phyloP scores from a whole-genome alignment of 2,888 invertebrate species.

The Drosophila neutralis region DNA sequence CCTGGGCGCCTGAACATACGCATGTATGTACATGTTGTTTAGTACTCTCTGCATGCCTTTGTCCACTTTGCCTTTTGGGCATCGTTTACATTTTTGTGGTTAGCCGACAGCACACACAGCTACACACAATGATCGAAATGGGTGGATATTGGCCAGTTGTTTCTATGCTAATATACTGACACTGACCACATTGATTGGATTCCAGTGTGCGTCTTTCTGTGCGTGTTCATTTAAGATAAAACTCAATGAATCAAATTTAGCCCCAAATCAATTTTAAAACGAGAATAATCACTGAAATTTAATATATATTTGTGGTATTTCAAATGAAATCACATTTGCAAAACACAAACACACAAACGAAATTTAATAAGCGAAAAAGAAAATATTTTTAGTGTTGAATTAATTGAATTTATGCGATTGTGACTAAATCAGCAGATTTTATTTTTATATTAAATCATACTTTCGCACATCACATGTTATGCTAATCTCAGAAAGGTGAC shows the following conservation, averaged over 20 bases:
- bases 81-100: conserved; percentile 45
- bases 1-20: conserved; percentile 14
- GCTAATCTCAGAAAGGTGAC: neutral
- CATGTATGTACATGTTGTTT: neutral
- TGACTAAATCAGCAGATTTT: neutral
- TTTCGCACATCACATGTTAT: neutral
- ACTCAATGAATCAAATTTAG: conserved; percentile 59
- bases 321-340: neutral
- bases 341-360: neutral
- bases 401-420: neutral
- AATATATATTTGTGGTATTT: neutral
- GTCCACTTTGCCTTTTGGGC: conserved; percentile 22
- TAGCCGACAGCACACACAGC: conserved; percentile 2
- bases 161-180: conserved; percentile 56
- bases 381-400: neutral
- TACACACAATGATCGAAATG: conserved; percentile 1
- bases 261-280: conserved; percentile 46
- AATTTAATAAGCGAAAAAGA: neutral
- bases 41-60: conserved; percentile 2
- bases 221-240: conserved; percentile 57
- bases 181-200: conserved; percentile 6
- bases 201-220: conserved; percentile 3
- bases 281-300: conserved; percentile 21
- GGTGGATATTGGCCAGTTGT: conserved; percentile 32
- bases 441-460: neutral